Evolutionary conservation across 2,797 vertebrate species (phyloP), one percentile per base, ranked within the genome.

Genomic region (Ambastaia sidthimunki): DNA sequence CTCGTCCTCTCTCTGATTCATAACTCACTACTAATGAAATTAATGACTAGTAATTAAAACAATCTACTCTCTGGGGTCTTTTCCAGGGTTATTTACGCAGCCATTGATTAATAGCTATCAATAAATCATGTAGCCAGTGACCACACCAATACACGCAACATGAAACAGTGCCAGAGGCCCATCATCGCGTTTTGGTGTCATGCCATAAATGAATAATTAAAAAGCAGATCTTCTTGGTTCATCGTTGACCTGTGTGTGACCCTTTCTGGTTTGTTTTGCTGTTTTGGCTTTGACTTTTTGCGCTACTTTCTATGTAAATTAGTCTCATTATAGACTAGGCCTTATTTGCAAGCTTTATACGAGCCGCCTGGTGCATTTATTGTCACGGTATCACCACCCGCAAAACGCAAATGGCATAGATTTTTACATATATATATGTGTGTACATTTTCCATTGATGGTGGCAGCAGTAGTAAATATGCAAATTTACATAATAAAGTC

Each of bases 1-100:
- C 77, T 69, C 77, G 12, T 23, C 82, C 65, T 62, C 68, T 84
- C 69, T 55, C 72, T 54, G 60, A 83, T 55, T 71, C 76, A 80
- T 76, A 74, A 82, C 78, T 81, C 82, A 54, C 85, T 84, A 82
- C 76, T 87, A 89, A 92, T 87, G 85, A 87, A 91, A 91, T 89
- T 81, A 91, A 90, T 90, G 89, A 88, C 85, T 73, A 89, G 79
- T 88, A 87, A 91, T 91, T 91, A 90, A 91, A 89, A 85, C 82
- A 85, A 91, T 85, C 85, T 55, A 60, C 19, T 60, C 57, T 69
- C n/a, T 41, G 37, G 37, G 37, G 65, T 77, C 82, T 78, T 87
- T 86, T 82, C 55, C 47, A 71, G 63, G 78, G 81, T 87, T 80
- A 82, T 81, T 76, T 83, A 88, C 88, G 88, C 84, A 88, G 85